phyloP scores from a whole-genome alignment of 53 echinoderm and acorn worm genomes.

The Hippasteria phrygiana region DNA sequence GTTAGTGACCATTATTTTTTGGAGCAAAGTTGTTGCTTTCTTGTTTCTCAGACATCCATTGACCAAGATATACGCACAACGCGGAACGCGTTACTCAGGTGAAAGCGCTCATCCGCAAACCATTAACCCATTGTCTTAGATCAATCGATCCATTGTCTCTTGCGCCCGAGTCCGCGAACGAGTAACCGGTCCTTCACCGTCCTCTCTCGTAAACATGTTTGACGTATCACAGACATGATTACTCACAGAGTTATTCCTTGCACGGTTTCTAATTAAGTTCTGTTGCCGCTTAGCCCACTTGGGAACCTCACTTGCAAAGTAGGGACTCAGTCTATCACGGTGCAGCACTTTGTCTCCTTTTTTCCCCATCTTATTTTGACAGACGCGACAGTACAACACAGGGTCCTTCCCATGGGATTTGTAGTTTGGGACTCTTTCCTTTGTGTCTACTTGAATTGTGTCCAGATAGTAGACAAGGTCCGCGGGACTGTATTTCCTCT shows the following conservation, averaged over 20 bases:
- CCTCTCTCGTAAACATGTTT: too few species aligned
- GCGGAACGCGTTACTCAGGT: too few species aligned
- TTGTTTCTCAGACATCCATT: conserved; percentile 5
- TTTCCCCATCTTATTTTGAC: conserved; percentile 33
- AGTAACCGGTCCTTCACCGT: too few species aligned
- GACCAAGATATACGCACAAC: conserved; percentile 4
- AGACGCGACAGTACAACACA: conserved; percentile 53
- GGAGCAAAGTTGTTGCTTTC: background rate
- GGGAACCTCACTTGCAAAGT: conserved; percentile 19
- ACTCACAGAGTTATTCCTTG: background rate
- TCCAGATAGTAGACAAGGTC: conserved; percentile 66
- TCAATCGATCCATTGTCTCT: too few species aligned
- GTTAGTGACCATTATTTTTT: too few species aligned
- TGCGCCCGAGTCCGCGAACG: background rate
- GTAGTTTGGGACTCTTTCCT: conserved; percentile 70
- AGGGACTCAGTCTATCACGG: conserved; percentile 59
- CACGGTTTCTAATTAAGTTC: too few species aligned
- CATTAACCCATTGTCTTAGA: too few species aligned
- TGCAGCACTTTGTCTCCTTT: conserved; percentile 48
- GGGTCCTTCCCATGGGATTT: conserved; percentile 71
- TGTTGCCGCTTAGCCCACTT: background rate
- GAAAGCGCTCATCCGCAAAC: too few species aligned
- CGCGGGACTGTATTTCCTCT: conserved; percentile 37
- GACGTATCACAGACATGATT: too few species aligned
- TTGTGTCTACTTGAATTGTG: conserved; percentile 52